Evolutionary conservation across 2,113 vertebrate genomes (phyloP).

Genomic region (Bostrychus sinensis): DNA sequence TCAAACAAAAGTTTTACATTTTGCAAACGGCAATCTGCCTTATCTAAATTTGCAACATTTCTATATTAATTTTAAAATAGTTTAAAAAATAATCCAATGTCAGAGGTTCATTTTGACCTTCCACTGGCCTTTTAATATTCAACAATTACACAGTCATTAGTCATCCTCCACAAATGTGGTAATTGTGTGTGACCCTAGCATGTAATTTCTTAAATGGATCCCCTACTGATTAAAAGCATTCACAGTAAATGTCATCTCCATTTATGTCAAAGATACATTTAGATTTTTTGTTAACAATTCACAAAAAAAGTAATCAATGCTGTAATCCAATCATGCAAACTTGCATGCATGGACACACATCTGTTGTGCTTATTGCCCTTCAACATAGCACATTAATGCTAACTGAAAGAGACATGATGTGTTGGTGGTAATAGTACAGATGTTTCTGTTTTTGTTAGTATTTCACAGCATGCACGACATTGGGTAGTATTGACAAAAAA

Average conservation of each 20-base stretch:
- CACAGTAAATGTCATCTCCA: not conserved
- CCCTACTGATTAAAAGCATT: constrained; percentile 8
- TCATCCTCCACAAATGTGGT: not conserved
- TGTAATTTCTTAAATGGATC: constrained; percentile 1
- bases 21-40: not conserved
- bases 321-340: constrained; percentile 24
- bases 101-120: not conserved
- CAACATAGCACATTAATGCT: not conserved
- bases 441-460: no score
- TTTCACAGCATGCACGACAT: not conserved
- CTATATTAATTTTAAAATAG: no score
- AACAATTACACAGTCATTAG: not conserved
- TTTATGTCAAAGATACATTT: not conserved
- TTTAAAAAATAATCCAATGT: not conserved
- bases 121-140: not conserved
- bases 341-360: constrained; percentile 14
- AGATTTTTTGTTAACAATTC: not conserved
- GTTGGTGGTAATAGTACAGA: not conserved
- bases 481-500: no score
- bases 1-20: not conserved
- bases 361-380: no score
- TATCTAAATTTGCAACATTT: no score
- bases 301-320: not conserved
- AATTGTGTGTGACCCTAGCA: not conserved
- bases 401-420: no score